Percentiles rank a stretch among this genome's conserved stretches.
Conservation (phyloP, 2,888 invertebrate species). For the Campoletis raptor region DNA sequence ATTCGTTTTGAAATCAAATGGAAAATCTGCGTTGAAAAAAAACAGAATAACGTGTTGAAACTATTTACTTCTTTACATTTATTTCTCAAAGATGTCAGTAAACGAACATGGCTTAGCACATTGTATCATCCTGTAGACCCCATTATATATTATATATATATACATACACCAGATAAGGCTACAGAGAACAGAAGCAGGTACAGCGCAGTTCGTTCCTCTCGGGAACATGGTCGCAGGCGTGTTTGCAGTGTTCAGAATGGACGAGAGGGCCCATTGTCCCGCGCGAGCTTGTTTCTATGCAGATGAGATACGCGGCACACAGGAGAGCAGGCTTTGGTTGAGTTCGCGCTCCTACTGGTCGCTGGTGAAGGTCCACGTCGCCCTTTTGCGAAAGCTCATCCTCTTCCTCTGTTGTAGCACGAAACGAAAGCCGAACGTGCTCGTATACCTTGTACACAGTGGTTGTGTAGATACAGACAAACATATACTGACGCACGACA, state of each 20-base stretch:
- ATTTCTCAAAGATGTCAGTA: slow-evolving; percentile 23
- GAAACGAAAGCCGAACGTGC: slow-evolving; percentile 57
- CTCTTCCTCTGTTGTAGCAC: slow-evolving; percentile 50
- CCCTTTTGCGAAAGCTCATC: slow-evolving; percentile 53
- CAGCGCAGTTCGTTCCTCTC: slow-evolving; percentile 77
- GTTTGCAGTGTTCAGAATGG: slow-evolving; percentile 82
- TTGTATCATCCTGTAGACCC: slow-evolving; percentile 56
- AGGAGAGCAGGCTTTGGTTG: slow-evolving; percentile 68
- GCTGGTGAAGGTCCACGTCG: slow-evolving; percentile 49
- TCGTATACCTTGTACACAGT: slow-evolving; percentile 15
- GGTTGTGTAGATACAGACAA: background rate
- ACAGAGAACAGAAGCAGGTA: slow-evolving; percentile 64
- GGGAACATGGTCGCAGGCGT: slow-evolving; percentile 79
- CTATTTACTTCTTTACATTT: slow-evolving; percentile 24
- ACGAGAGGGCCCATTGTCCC: slow-evolving; percentile 82
- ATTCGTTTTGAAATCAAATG: background rate
- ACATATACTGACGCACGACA: background rate
- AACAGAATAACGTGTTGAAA: background rate
- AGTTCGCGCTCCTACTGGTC: slow-evolving; percentile 68
- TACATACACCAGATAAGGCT: background rate
- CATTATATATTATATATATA: slow-evolving; percentile 1
- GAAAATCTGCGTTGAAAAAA: background rate
- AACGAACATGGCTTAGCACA: slow-evolving; percentile 37
- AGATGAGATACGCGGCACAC: slow-evolving; percentile 81
- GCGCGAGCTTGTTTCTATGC: slow-evolving; percentile 83